Base-by-base conservation (phyloP, 2,888 invertebrate species). In the Ecliptopera silaceata region DNA sequence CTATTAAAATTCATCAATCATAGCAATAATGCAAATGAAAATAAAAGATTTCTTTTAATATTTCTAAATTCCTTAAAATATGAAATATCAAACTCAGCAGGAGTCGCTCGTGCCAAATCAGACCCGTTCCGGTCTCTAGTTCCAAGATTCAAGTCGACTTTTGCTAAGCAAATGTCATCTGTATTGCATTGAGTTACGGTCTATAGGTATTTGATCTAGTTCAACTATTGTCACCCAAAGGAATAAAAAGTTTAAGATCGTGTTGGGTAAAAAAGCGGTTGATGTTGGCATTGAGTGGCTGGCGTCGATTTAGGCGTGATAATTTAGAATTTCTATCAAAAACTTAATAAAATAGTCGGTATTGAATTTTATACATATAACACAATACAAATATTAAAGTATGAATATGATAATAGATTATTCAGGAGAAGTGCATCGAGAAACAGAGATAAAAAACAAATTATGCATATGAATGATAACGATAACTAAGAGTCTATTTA, bases 241-340 rank as follows among this genome's bases (percentile, higher is more conserved):
- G 72, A 70, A 69, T 75, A 80, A 86, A 88, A 89, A 86, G 78
- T 82, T 84, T 60, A 86, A 88, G 88, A 89, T 89, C 91, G 90
- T 90, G 91, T 70, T 74, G 68, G 64, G 65, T 75, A 75, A 70
- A 83, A 86, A 87, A 85, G 75, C 84, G 5, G 15, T 8, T 85
- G 82, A 83, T 87, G 82, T 85, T 87, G 87, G 84, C 90, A 90
- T 88, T 90, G 88, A 87, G 79, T 77, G 74, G 73, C 72, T 70
- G 65, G 64, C 68, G 74, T 74, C 71, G 83, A 84, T 84, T 84
- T 80, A 72, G 73, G 79, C 83, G 84, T 85, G 77, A 78, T 84
- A 84, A 82, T 84, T 83, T 68, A 38, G 34, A 2, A 48, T 57
- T n/a, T n/a, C n/a, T n/a, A n/a, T n/a, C n/a, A n/a, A n/a, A n/a